Evolutionary conservation across 2,888 invertebrate species (phyloP).

Genomic region (Rhagonycha fulva): DNA sequence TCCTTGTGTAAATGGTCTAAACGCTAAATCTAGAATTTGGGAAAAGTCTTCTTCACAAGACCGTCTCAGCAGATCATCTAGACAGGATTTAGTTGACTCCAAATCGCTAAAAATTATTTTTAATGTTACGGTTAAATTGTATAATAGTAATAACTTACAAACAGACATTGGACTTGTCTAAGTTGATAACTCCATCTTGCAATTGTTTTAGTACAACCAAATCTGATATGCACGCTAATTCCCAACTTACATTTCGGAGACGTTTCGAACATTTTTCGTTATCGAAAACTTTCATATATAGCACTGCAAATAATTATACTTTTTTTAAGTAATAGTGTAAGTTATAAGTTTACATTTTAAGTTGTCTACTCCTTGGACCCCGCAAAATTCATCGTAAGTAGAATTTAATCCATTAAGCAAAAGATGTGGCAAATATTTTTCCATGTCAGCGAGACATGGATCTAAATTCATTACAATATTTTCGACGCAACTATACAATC

Average conservation of each 20-base stretch:
- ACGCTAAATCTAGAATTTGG: background rate
- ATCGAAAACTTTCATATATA: background rate
- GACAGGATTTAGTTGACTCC: background rate
- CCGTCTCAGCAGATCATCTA: background rate
- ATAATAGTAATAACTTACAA: background rate
- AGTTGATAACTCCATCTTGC: background rate
- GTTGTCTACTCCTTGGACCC: background rate
- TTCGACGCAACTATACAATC: background rate
- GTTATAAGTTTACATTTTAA: background rate
- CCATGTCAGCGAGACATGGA: background rate
- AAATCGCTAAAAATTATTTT: background rate
- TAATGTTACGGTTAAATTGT: background rate
- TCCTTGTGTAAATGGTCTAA: background rate
- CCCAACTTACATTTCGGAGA: too few species aligned
- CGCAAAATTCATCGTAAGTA: background rate
- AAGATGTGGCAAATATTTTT: background rate
- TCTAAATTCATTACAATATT: background rate
- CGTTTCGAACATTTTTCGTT: too few species aligned
- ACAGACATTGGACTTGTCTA: background rate
- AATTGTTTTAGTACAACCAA: background rate
- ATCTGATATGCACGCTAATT: background rate
- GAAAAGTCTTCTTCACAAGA: background rate
- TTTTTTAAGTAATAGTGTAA: background rate
- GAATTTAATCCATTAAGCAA: background rate
- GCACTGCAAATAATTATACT: background rate